Evolutionary conservation across 2,113 vertebrate genomes (phyloP).

Genomic region (Ochotona curzoniae): DNA sequence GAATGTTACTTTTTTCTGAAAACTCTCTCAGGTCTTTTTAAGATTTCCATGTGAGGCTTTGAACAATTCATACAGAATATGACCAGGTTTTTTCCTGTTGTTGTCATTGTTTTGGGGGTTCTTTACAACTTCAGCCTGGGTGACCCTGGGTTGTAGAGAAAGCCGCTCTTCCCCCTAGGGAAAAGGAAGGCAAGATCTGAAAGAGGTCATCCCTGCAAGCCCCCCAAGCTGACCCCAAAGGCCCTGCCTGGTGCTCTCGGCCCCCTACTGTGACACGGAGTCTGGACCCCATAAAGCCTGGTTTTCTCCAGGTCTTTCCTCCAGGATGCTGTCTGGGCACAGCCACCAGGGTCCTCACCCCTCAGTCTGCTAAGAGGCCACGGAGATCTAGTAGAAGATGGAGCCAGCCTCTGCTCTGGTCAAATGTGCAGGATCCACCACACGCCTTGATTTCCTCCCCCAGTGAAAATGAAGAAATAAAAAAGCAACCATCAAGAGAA

Average conservation of each 20-base stretch:
- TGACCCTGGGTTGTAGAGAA: neutral
- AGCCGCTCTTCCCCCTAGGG: neutral
- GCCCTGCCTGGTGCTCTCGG: neutral
- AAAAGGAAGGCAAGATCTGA: neutral
- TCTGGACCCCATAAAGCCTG: neutral
- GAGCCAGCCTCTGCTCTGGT: neutral
- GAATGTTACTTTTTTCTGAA: neutral
- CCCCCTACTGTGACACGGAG: neutral
- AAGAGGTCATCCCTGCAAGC: neutral
- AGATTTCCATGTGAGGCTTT: neutral
- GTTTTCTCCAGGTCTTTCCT: neutral
- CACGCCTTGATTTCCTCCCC: neutral
- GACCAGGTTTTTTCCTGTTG: neutral
- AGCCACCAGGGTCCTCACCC: neutral
- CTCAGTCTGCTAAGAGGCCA: neutral
- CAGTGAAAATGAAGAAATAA: neutral
- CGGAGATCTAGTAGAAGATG: neutral
- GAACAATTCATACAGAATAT: slow-evolving; percentile 28
- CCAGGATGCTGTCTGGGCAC: neutral
- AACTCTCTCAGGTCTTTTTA: neutral
- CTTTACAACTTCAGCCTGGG: neutral
- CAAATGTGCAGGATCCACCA: neutral
- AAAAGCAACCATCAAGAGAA: neutral
- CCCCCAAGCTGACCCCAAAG: neutral
- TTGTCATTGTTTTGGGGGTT: neutral